Base-by-base conservation (phyloP, 2,888 invertebrate genomes). In the Lasiommata megera region DNA sequence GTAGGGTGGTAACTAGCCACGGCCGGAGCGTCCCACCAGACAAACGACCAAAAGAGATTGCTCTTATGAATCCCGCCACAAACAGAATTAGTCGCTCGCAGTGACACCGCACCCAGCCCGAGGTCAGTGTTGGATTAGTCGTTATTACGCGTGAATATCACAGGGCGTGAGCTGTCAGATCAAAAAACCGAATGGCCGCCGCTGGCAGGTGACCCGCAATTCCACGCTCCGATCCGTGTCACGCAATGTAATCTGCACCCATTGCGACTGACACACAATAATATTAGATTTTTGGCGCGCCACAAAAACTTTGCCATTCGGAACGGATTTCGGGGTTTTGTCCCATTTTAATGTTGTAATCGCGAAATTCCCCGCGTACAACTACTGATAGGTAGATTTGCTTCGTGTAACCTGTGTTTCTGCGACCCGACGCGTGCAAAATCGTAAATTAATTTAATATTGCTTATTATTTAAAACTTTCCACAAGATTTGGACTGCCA, bases 91-190 rank as follows among this genome's bases (percentile, higher is more conserved):
- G 37, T 14, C 58, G 54, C 37, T 55, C 7, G 28, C 48, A 56
- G n/a, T 57, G 31, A 29, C 29, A 37, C 40, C 52, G 6, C 12
- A 36, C 58, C 47, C 51, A 17, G 55, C 44, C 18, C 58, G 59
- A 65, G 65, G 65, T 63, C 68, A 55, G 57, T 54, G 51, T 44
- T 57, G 76, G 76, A 77, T 78, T 77, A 80, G 71, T 65, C 64
- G 73, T 76, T 76, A 80, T 80, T 79, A 81, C 77, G 68, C 71
- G 72, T 76, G 78, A 78, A 81, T 80, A 75, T 79, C 79, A 78
- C 66, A 77, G 67, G 64, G 52, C 63, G 64, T 51, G 62, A 60
- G 48, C 56, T 62, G 63, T 62, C 64, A 66, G 56, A 59, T 63
- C 63, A 60, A 67, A 68, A 67, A 66, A 62, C 61, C 64, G 58